A percentile compares a stretch with the other conserved stretches of the same genome.
Evolutionary conservation across 2,888 invertebrate genomes (phyloP).

Genomic region (Encarsia formosa): DNA sequence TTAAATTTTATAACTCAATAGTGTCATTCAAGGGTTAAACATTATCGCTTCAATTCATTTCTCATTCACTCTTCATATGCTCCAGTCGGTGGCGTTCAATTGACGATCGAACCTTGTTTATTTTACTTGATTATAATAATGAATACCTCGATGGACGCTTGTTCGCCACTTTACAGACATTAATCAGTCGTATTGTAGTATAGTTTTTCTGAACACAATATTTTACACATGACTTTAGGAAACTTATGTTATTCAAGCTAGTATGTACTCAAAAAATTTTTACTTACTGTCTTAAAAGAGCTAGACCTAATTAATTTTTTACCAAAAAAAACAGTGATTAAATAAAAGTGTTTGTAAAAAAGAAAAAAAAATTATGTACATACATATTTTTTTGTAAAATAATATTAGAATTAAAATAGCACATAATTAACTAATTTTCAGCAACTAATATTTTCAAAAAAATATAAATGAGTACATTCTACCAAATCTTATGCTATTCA

Average conservation of each 20-base stretch:
- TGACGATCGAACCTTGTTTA: slow-evolving; percentile 38
- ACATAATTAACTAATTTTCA: too few relatives aligned
- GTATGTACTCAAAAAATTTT: slow-evolving; percentile 39
- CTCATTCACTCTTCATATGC: slow-evolving; percentile 45
- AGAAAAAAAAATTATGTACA: too few relatives aligned
- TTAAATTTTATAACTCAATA: too few relatives aligned
- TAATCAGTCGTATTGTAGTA: slow-evolving; percentile 52
- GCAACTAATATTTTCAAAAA: too few relatives aligned
- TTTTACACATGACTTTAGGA: slow-evolving; percentile 52
- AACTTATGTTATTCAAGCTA: slow-evolving; percentile 49
- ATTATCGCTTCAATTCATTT: slow-evolving; percentile 26
- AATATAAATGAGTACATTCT: too few relatives aligned
- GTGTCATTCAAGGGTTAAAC: too few relatives aligned
- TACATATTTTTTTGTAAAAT: too few relatives aligned
- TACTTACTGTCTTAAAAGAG: too few relatives aligned
- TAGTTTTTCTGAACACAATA: slow-evolving; percentile 52
- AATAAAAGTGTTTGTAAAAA: too few relatives aligned
- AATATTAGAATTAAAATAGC: too few relatives aligned
- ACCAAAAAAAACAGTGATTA: too few relatives aligned
- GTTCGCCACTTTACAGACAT: slow-evolving; percentile 43
- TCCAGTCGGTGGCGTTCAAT: slow-evolving; percentile 41
- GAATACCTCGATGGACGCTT: slow-evolving; percentile 41
- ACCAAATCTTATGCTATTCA: slow-evolving; percentile 46
- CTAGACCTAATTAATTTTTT: too few relatives aligned
- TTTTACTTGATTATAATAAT: slow-evolving; percentile 29